These are phyloP conservation scores for Astur gentilis DNA, from an alignment of 2,113 vertebrate genomes.

Conservation along the genomic window DNA sequence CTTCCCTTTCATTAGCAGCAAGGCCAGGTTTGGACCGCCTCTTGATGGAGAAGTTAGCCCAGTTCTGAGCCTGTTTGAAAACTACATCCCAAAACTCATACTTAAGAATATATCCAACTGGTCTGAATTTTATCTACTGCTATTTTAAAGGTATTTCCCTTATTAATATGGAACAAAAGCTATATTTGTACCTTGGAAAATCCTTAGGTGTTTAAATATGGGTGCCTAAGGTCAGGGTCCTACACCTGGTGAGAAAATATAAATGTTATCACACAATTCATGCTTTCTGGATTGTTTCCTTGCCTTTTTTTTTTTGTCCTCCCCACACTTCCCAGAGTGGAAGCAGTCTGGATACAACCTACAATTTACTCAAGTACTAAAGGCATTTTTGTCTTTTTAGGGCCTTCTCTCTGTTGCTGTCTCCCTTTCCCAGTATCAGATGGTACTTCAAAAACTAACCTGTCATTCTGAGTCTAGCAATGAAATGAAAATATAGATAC, in stretches of 20 bases:
- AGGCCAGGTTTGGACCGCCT: not conserved
- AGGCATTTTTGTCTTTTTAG: not conserved
- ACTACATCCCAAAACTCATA: not conserved
- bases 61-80: not conserved
- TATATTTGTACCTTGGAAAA: not conserved
- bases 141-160: not conserved
- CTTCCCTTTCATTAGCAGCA: not conserved
- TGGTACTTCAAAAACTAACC: not conserved
- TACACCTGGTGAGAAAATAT: not conserved
- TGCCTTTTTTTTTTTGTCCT: not conserved
- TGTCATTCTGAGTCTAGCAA: not conserved
- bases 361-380: not conserved
- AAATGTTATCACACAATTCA: not conserved
- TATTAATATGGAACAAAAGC: not conserved
- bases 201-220: not conserved
- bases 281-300: not conserved
- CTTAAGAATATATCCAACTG: not conserved
- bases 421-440: not conserved
- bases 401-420: not conserved
- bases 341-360: not conserved
- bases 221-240: not conserved
- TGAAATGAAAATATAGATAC: not conserved
- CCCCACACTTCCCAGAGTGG: not conserved
- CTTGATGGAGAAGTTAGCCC: not conserved
- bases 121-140: not conserved